Percentiles rank a stretch among this genome's conserved stretches.
phyloP scores from a whole-genome alignment of 2,888 invertebrate species.

The Pasiphila rectangulata region DNA sequence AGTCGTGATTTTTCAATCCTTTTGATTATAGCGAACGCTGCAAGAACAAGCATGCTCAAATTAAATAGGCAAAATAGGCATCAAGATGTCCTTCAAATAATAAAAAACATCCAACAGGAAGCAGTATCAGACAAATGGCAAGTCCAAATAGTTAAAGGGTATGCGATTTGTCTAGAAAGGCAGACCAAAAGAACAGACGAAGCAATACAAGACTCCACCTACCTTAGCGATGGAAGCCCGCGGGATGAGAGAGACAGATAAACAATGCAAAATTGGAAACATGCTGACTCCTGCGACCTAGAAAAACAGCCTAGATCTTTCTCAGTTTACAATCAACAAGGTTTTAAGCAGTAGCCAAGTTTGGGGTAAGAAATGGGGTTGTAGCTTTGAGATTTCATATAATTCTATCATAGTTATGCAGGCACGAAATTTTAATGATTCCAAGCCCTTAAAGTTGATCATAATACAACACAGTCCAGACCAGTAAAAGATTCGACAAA shows the following conservation, averaged over 20 bases:
- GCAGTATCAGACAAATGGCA: slow-evolving; percentile 6
- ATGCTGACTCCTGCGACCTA: slow-evolving; percentile 78
- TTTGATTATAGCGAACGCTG: slow-evolving; percentile 15
- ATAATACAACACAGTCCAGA: too few species aligned
- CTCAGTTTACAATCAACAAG: slow-evolving; percentile 58
- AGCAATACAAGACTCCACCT: slow-evolving; percentile 44
- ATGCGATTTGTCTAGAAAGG: slow-evolving; percentile 4
- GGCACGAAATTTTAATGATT: too few species aligned
- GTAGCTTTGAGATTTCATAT: too few species aligned
- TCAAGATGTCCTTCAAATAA: slow-evolving; percentile 9
- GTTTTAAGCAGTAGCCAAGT: slow-evolving; percentile 13
- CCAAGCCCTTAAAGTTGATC: too few species aligned
- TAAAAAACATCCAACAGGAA: slow-evolving; percentile 14
- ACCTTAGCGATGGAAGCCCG: slow-evolving; percentile 59
- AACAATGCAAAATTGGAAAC: slow-evolving; percentile 79
- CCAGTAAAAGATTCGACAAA: too few species aligned
- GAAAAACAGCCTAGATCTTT: slow-evolving; percentile 76
- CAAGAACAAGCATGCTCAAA: slow-evolving; percentile 22
- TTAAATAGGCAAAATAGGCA: slow-evolving; percentile 11
- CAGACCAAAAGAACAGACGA: slow-evolving; percentile 9
- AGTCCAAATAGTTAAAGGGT: background rate
- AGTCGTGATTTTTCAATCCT: slow-evolving; percentile 5
- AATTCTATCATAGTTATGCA: too few species aligned
- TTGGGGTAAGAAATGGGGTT: background rate
- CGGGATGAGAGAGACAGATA: slow-evolving; percentile 57